Conservation (phyloP, 2,113 vertebrate species). For the Forbesichthys agassizii region DNA sequence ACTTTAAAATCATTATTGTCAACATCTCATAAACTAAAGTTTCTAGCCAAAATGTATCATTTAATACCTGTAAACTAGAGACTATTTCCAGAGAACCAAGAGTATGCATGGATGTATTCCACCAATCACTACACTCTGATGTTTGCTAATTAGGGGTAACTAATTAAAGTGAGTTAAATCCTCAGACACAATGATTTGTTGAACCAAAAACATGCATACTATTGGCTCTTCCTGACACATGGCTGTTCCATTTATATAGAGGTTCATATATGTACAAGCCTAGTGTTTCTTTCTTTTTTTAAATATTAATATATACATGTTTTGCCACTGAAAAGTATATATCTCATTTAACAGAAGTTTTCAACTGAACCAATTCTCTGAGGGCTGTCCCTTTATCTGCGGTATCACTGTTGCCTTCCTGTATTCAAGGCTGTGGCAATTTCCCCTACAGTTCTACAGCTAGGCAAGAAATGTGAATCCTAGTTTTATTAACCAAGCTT, state of each 20-base stretch:
- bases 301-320: too few species aligned
- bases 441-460: neutral
- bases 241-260: too few species aligned
- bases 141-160: too few species aligned
- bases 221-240: too few species aligned
- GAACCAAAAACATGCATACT: too few species aligned
- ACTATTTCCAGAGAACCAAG: too few species aligned
- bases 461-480: conserved; percentile 7
- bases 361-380: neutral
- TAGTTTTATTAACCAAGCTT: conserved; percentile 15
- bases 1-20: neutral
- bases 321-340: neutral
- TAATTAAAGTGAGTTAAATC: too few species aligned
- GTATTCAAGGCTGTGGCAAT: neutral
- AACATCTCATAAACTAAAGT: neutral
- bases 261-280: too few species aligned
- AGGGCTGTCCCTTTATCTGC: conserved; percentile 5
- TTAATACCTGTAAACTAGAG: neutral
- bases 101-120: neutral
- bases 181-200: too few species aligned
- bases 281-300: neutral
- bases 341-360: neutral
- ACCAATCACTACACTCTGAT: too few species aligned
- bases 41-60: neutral
- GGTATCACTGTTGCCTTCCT: neutral